Evolutionary conservation across 2,797 vertebrate genomes (phyloP).

Genomic region (Balearica regulorum): DNA sequence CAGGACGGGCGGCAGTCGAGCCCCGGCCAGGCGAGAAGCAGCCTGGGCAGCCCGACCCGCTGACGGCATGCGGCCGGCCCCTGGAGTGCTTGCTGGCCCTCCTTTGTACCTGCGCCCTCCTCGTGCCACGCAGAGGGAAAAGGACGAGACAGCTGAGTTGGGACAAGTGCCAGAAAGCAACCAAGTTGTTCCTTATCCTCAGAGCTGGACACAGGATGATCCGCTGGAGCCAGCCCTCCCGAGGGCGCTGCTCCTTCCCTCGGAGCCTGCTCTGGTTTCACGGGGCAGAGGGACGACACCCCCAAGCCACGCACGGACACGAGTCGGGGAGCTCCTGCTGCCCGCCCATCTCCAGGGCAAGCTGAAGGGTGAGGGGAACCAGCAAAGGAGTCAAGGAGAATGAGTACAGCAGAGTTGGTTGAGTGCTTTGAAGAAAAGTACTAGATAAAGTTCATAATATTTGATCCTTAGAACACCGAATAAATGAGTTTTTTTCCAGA

Average conservation of each 20-base stretch:
- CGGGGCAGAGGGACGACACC: background rate
- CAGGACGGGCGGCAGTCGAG: background rate
- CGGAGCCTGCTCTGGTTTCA: too few relatives aligned
- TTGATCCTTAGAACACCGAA: accelerated
- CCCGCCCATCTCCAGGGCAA: accelerated
- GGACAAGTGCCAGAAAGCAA: background rate
- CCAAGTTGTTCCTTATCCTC: background rate
- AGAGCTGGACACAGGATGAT: background rate
- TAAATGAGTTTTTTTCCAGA: background rate
- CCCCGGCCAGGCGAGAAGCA: background rate
- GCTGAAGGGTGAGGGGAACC: background rate
- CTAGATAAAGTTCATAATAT: background rate
- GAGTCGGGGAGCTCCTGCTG: too few relatives aligned
- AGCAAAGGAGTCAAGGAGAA: background rate
- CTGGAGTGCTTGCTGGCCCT: background rate
- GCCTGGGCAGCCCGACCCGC: background rate
- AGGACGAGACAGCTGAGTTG: background rate
- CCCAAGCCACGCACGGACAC: accelerated
- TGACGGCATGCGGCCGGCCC: accelerated
- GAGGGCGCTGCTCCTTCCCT: accelerated
- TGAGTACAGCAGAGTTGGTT: background rate
- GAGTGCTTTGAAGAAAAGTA: background rate
- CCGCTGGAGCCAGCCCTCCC: background rate
- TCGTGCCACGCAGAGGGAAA: background rate
- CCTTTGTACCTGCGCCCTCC: background rate